phyloP scores from a whole-genome alignment of 2,888 invertebrate species.

The Cyclophora punctaria region DNA sequence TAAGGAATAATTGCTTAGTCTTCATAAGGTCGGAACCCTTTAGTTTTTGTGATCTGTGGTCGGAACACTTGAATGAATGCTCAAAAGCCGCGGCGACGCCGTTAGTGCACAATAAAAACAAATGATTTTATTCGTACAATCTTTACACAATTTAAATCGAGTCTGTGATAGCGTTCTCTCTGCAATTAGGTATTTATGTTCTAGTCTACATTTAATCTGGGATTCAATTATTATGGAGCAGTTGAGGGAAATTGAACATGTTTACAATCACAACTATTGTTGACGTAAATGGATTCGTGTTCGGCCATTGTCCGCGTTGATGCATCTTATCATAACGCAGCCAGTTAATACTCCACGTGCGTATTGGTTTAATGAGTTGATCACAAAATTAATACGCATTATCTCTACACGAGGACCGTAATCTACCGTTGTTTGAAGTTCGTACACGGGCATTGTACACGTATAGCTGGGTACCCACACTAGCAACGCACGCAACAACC shows the following conservation, averaged over 20 bases:
- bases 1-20: slow-evolving; percentile 4
- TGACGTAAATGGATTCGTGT: background rate
- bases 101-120: too few relatives aligned
- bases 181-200: background rate
- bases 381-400: slow-evolving; percentile 3
- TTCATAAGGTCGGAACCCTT: background rate
- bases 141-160: too few relatives aligned
- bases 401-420: too few relatives aligned
- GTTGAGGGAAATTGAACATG: background rate
- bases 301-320: slow-evolving; percentile 1
- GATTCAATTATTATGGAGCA: slow-evolving; percentile 2
- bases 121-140: too few relatives aligned
- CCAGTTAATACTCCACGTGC: slow-evolving; percentile 1
- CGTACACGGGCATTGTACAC: too few relatives aligned
- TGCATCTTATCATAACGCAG: slow-evolving; percentile 3
- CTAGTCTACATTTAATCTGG: background rate
- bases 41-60: background rate
- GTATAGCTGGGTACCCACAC: too few relatives aligned
- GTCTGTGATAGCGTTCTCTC: too few relatives aligned
- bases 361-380: background rate
- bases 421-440: too few relatives aligned
- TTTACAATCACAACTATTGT: slow-evolving; percentile 4
- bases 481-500: slow-evolving; percentile 20
- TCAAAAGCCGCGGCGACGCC: background rate
- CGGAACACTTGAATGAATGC: background rate